Percentiles rank a stretch among this genome's conserved stretches.
Evolutionary conservation across 1,140 invertebrate genomes (phyloP).

Genomic region (Sycophaga agraensis): DNA sequence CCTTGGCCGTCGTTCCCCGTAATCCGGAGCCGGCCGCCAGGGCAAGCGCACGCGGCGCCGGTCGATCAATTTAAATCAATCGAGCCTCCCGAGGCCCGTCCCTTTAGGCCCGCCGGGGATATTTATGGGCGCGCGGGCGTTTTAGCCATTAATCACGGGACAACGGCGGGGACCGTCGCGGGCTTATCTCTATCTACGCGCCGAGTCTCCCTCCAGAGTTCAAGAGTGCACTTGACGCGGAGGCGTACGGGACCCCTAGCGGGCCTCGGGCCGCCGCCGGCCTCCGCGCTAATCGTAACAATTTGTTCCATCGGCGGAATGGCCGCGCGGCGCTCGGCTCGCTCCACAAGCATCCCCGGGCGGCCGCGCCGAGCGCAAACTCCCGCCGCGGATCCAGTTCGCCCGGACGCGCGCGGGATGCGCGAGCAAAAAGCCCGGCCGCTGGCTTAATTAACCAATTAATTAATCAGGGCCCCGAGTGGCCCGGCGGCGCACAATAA

Average conservation of each 20-base stretch:
- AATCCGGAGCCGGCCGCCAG: neutral
- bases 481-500: no score
- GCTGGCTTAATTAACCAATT: slow-evolving; percentile 21
- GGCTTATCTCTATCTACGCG: no score
- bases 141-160: slow-evolving; percentile 36
- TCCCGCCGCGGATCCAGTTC: no score
- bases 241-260: no score
- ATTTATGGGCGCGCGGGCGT: slow-evolving; percentile 36
- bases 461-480: slow-evolving; percentile 12
- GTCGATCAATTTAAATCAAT: slow-evolving; percentile 29
- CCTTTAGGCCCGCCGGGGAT: slow-evolving; percentile 31
- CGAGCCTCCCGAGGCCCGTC: slow-evolving; percentile 18
- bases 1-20: neutral
- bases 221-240: slow-evolving; percentile 7
- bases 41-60: neutral
- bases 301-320: slow-evolving; percentile 28
- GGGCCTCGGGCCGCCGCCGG: no score
- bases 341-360: no score
- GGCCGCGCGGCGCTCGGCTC: no score
- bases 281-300: slow-evolving; percentile 19
- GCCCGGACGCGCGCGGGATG: neutral
- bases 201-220: no score
- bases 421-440: neutral
- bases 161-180: no score
- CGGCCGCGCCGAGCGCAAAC: no score